Evolutionary conservation across 2,888 invertebrate genomes (phyloP), one percentile per base, ranked within the genome.

Genomic region (Drosophila lutescens): DNA sequence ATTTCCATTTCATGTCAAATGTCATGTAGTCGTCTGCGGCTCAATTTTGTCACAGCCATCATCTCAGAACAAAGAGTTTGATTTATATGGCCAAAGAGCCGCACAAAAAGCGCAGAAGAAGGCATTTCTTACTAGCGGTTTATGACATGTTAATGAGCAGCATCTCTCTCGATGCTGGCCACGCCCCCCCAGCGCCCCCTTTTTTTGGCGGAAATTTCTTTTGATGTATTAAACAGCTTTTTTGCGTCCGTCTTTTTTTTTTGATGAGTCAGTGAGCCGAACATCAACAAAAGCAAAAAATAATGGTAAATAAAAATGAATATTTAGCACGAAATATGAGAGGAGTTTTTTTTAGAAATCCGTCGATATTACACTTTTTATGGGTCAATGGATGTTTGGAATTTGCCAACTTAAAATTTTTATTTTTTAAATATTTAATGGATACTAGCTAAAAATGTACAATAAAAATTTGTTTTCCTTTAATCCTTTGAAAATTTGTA

Each of bases 111-210:
- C 20, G n/a, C 4, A 38, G 36, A 59, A 47, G 58, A 47, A 44
- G 30, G n/a, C 26, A 26, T 10, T 67, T 72, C 69, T 69, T 65
- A 65, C 74, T 82, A 83, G 76, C 81, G 85, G 87, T 79, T 80
- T 87, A 87, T 85, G 85, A 85, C 87, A 85, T 87, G 85, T 87
- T 85, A 85, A 85, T 85, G 83, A 87, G 85, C 80, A 76, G 68
- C 77, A 69, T 69, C 77, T 67, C 74, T 67, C 67, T 34, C 4
- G 34, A 17, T 5, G 26, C 66, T 30, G 38, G 17, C 58, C 41
- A 55, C 50, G 40, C 20, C 51, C 34, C 56, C 47, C 34, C 40
- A 46, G 34, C 32, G 15, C 12, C 49, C 49, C 15, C 47, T 23
- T 65, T 50, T 63, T 51, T 58, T 65, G 72, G 44, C 73, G 71